These are phyloP conservation scores for Odontomyia ornata DNA, from an alignment of 2,888 invertebrate genomes.

Conservation along the genomic window DNA sequence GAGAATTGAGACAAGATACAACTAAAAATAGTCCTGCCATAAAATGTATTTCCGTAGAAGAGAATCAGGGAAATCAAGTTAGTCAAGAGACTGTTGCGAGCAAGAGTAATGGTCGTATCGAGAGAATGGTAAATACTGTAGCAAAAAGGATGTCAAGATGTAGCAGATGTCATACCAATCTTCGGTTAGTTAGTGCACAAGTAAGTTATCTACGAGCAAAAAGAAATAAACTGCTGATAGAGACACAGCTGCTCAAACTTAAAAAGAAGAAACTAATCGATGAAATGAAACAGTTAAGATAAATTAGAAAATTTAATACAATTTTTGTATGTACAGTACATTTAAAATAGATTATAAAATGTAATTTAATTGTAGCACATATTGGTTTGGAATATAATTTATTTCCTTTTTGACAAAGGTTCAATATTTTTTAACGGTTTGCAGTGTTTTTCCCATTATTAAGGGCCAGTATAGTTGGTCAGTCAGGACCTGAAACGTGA, in stretches of 20 bases:
- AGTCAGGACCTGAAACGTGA: no score
- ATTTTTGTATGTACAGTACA: no score
- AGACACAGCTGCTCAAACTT: slow-evolving; percentile 44
- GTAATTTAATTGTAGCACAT: no score
- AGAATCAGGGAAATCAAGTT: not conserved
- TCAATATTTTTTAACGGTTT: no score
- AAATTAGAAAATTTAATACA: not conserved
- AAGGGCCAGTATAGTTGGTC: no score
- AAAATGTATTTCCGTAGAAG: no score
- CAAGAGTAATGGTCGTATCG: not conserved
- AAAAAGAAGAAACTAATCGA: slow-evolving; percentile 41
- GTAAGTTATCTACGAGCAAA: slow-evolving; percentile 41
- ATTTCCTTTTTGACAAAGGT: no score
- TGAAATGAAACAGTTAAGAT: not conserved
- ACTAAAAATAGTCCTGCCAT: not conserved
- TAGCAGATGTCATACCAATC: slow-evolving; percentile 41
- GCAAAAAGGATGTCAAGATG: slow-evolving; percentile 40
- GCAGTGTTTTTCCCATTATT: no score
- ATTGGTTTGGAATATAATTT: no score
- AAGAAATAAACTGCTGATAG: slow-evolving; percentile 40
- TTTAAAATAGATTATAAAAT: no score
- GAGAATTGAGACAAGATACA: not conserved
- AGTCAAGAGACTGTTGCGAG: not conserved
- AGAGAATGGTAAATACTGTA: slow-evolving; percentile 1
- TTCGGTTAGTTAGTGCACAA: slow-evolving; percentile 40